Conservation (phyloP, 1,140 invertebrate genomes). For the Octopus sinensis region DNA sequence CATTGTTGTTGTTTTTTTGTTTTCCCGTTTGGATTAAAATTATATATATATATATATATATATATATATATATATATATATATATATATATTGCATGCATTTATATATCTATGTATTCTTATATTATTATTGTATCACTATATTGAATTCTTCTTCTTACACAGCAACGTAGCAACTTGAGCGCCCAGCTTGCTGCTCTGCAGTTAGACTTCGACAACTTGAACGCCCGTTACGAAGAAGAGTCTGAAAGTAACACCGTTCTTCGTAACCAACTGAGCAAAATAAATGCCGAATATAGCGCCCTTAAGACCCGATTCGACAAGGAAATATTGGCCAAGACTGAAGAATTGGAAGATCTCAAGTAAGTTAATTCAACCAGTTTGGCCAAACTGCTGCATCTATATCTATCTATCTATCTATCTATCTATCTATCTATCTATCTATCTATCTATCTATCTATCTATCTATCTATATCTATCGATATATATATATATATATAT, state of each 20-base stretch:
- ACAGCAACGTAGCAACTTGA: constrained; percentile 54
- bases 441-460: too few relatives aligned
- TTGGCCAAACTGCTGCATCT: not conserved
- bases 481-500: too few relatives aligned
- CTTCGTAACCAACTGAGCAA: constrained; percentile 47
- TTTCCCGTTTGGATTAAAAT: too few relatives aligned
- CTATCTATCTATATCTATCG: too few relatives aligned
- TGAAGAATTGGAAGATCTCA: constrained; percentile 55
- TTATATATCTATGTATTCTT: too few relatives aligned
- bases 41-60: too few relatives aligned
- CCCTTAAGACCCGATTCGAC: constrained; percentile 53
- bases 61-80: too few relatives aligned
- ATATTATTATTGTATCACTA: not conserved
- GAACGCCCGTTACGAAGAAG: constrained; percentile 55
- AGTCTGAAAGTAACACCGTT: constrained; percentile 47
- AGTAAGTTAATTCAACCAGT: constrained; percentile 30
- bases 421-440: not conserved
- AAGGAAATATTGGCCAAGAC: constrained; percentile 52
- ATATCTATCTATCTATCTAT: not conserved
- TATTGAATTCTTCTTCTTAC: not conserved
- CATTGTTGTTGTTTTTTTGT: too few relatives aligned
- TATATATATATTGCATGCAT: too few relatives aligned
- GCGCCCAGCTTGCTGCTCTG: constrained; percentile 48
- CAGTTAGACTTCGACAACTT: constrained; percentile 56
- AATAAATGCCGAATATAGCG: constrained; percentile 45